Percentiles rank a stretch among this genome's conserved stretches.
Evolutionary conservation across 1,140 invertebrate genomes (phyloP).

Genomic region (Drosophila simulans): DNA sequence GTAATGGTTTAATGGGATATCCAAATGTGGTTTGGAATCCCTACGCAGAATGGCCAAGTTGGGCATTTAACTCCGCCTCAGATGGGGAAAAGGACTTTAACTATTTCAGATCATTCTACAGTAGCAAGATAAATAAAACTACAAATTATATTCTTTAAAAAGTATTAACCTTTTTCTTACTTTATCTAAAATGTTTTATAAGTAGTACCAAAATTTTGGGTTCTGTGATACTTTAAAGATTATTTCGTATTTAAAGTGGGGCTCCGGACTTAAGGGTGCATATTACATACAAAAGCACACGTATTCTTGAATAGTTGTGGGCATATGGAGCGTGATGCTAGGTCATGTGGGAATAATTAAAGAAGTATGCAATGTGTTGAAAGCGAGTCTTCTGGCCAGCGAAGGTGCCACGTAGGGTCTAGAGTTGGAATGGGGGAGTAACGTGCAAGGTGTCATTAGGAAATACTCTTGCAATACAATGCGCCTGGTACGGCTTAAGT

Average conservation of each 20-base stretch:
- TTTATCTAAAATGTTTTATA: too few species aligned
- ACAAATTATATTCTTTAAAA: too few species aligned
- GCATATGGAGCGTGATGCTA: conserved; percentile 2
- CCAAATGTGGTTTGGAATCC: conserved; percentile 2
- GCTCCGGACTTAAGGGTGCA: not conserved
- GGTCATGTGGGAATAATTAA: not conserved
- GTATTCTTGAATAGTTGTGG: not conserved
- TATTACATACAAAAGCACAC: not conserved
- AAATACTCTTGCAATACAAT: not conserved
- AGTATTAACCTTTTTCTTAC: too few species aligned
- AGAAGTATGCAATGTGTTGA: conserved; percentile 1
- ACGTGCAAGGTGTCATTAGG: conserved; percentile 6
- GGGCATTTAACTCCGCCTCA: not conserved
- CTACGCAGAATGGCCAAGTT: not conserved
- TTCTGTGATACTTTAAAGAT: too few species aligned
- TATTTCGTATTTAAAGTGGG: not conserved
- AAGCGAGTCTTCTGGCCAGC: conserved; percentile 4
- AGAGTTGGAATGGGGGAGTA: conserved; percentile 5
- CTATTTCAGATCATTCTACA: not conserved
- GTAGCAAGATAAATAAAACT: too few species aligned
- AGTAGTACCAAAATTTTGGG: too few species aligned
- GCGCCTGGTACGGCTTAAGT: conserved; percentile 4
- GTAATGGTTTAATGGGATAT: conserved; percentile 22
- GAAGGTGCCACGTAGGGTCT: not conserved
- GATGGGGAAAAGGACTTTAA: not conserved